These are phyloP conservation scores for Perognathus longimembris DNA, from an alignment of 2,113 vertebrate species.

Conservation along the genomic window DNA sequence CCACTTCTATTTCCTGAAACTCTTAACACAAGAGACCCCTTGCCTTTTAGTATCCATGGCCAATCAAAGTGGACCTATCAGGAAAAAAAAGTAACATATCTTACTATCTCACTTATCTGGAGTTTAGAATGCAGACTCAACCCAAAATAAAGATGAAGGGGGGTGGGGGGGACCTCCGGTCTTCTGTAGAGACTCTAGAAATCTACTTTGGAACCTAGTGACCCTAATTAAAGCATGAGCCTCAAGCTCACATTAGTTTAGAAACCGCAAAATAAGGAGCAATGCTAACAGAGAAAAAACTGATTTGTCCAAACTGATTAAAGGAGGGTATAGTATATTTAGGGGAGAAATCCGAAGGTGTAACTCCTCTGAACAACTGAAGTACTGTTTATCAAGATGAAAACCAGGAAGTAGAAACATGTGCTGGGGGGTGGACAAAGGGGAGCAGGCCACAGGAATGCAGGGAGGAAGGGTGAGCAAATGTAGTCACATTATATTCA, in stretches of 20 bases:
- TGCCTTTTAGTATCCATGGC: slow-evolving; percentile 1
- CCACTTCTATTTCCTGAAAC: slow-evolving; percentile 67
- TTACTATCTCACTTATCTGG: slow-evolving; percentile 24
- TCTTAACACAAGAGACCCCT: slow-evolving; percentile 33
- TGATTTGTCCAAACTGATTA: neutral
- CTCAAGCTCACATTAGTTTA: slow-evolving; percentile 34
- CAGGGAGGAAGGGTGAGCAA: too few relatives aligned
- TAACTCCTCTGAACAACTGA: too few relatives aligned
- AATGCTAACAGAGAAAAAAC: slow-evolving; percentile 27
- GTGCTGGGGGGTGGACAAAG: too few relatives aligned
- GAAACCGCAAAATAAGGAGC: slow-evolving; percentile 38
- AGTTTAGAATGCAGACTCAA: slow-evolving; percentile 45
- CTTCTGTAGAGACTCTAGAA: slow-evolving; percentile 39
- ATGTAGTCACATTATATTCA: too few relatives aligned
- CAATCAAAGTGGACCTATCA: slow-evolving; percentile 42
- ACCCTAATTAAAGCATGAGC: slow-evolving; percentile 36
- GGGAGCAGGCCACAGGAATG: too few relatives aligned
- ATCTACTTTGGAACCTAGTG: neutral
- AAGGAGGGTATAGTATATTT: too few relatives aligned
- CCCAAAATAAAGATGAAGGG: slow-evolving; percentile 46
- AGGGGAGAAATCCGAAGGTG: too few relatives aligned
- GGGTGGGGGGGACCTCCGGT: too few relatives aligned
- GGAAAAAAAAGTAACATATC: slow-evolving; percentile 9
- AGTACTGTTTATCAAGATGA: too few relatives aligned
- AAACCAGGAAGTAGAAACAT: too few relatives aligned